phyloP scores from a whole-genome alignment of 2,888 invertebrate species.

The Melikaiella ostensackeni region DNA sequence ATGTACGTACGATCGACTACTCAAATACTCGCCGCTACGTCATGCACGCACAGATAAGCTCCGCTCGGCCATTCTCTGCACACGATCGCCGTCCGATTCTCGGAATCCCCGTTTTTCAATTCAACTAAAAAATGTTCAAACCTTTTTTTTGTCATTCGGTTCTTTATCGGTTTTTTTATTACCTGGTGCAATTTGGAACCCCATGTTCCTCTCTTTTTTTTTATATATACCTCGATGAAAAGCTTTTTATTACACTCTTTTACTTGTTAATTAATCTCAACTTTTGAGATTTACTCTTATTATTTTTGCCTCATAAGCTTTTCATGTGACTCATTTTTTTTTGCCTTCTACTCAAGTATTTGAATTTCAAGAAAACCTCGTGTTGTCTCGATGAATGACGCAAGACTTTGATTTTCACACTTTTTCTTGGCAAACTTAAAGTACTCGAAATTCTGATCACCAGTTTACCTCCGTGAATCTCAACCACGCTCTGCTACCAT shows the following conservation, averaged over 20 bases:
- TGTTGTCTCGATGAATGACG: not conserved
- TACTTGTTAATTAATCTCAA: no score
- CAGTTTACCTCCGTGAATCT: not conserved
- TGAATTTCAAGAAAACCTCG: no score
- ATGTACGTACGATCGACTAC: no score
- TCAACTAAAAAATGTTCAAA: no score
- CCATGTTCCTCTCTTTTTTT: not conserved
- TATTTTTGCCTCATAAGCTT: no score
- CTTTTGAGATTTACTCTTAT: no score
- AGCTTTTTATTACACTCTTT: no score
- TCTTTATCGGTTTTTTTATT: not conserved
- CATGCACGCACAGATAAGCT: not conserved
- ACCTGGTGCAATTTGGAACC: not conserved
- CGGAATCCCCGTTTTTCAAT: not conserved
- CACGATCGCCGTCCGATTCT: not conserved
- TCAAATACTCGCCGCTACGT: not conserved
- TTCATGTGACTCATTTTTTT: no score
- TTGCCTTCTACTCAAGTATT: no score
- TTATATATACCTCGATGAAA: no score
- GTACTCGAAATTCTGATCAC: not conserved
- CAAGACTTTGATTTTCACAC: not conserved
- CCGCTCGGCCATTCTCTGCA: slow-evolving; percentile 15
- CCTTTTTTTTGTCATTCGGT: not conserved
- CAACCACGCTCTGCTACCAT: not conserved
- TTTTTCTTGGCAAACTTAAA: not conserved